A percentile compares a stretch with the other conserved stretches of the same genome.
Evolutionary conservation across 2,888 invertebrate species (phyloP).

Genomic region (Athetis lepigone): DNA sequence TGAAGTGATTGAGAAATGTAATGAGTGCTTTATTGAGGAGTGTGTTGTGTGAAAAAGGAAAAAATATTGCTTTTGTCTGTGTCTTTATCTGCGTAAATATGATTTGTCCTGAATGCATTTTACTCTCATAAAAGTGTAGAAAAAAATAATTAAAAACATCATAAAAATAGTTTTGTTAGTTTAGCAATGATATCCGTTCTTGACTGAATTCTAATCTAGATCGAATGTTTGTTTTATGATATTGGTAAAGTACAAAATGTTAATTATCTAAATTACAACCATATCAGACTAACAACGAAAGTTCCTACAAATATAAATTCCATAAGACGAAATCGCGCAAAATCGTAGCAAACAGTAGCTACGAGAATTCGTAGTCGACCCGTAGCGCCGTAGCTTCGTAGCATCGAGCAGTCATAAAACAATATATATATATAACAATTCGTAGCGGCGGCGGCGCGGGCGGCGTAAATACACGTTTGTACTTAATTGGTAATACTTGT

Average conservation of each 20-base stretch:
- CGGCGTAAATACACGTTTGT: neutral
- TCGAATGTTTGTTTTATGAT: too few species aligned
- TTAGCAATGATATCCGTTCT: too few species aligned
- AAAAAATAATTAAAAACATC: too few species aligned
- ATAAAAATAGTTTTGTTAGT: too few species aligned
- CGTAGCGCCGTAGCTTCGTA: slow-evolving; percentile 45
- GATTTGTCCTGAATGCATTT: too few species aligned
- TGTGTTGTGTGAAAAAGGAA: neutral
- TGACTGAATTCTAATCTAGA: too few species aligned
- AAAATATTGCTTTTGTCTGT: too few species aligned
- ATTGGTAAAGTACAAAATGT: too few species aligned
- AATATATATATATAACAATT: slow-evolving; percentile 5
- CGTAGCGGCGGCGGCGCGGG: neutral
- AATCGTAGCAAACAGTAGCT: slow-evolving; percentile 4
- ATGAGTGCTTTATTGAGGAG: neutral
- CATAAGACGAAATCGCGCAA: neutral
- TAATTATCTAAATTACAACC: neutral
- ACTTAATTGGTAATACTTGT: neutral
- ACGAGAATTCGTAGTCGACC: slow-evolving; percentile 32
- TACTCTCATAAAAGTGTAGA: too few species aligned
- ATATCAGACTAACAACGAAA: neutral
- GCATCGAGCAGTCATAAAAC: neutral
- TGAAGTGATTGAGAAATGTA: neutral
- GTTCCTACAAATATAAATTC: neutral
- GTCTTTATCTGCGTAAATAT: neutral